phyloP scores from a whole-genome alignment of 2,888 invertebrate species.

The Uropetala carovei region DNA sequence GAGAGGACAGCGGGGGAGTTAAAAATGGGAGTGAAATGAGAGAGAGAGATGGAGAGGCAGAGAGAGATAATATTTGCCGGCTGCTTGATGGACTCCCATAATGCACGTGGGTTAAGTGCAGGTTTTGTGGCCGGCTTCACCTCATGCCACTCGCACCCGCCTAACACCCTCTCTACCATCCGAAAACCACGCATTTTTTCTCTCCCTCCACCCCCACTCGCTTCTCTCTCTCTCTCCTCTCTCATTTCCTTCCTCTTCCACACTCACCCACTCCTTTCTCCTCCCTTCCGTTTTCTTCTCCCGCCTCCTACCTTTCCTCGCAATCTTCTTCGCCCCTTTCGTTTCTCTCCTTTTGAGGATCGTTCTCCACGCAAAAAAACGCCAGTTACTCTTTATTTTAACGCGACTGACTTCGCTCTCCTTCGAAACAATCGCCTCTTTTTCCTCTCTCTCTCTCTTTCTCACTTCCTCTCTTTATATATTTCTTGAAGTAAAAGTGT shows the following conservation, averaged over 20 bases:
- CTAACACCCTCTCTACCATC: background rate
- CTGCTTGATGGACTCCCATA: conserved; percentile 27
- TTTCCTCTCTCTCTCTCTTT: too few species aligned
- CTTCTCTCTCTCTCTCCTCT: background rate
- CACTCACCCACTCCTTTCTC: background rate
- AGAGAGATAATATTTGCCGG: background rate
- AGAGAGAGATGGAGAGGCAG: background rate
- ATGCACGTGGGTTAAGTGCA: conserved; percentile 13
- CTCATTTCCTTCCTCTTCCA: background rate
- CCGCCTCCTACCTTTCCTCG: background rate
- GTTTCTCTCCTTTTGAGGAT: background rate
- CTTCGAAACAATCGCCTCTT: too few species aligned
- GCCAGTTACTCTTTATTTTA: background rate
- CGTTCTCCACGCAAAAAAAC: background rate
- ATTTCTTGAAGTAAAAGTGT: too few species aligned
- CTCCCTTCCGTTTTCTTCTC: background rate
- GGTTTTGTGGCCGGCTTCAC: background rate
- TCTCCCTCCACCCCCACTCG: background rate
- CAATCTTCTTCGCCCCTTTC: background rate
- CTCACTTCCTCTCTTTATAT: too few species aligned
- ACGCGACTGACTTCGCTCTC: too few species aligned
- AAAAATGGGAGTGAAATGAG: background rate
- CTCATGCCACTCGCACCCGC: background rate
- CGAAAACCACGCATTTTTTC: background rate
- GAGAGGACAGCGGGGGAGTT: background rate